phyloP scores from a whole-genome alignment of 2,888 invertebrate genomes.

The Hirtodrosophila cameraria region DNA sequence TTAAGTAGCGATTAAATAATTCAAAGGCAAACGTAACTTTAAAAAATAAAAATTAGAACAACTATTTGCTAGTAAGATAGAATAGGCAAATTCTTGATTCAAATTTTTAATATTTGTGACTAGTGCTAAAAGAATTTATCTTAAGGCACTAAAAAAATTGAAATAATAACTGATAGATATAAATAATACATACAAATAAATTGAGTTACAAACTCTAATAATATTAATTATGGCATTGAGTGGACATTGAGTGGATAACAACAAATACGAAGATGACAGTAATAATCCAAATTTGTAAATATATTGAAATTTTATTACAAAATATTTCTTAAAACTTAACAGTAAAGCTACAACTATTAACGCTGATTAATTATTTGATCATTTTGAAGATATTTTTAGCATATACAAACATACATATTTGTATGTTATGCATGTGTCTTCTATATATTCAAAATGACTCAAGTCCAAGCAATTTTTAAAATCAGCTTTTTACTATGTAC shows the following conservation, averaged over 20 bases:
- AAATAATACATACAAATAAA: conserved; percentile 32
- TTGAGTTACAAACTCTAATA: conserved; percentile 17
- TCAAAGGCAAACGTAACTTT: too few relatives aligned
- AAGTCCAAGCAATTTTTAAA: conserved; percentile 61
- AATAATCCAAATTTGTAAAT: conserved; percentile 57
- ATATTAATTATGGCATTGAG: conserved; percentile 39
- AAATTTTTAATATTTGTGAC: conserved; percentile 31
- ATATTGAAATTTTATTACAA: conserved; percentile 75
- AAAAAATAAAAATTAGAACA: too few relatives aligned
- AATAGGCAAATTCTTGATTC: conserved; percentile 9
- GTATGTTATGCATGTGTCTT: conserved; percentile 20
- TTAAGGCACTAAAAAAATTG: conserved; percentile 15
- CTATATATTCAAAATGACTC: conserved; percentile 52
- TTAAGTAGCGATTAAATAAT: too few relatives aligned
- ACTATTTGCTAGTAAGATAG: not conserved
- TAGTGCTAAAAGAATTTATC: conserved; percentile 6
- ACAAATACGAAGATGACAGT: conserved; percentile 14
- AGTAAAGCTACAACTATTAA: conserved; percentile 68
- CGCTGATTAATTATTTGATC: conserved; percentile 67
- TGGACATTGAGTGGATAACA: conserved; percentile 13
- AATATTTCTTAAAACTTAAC: conserved; percentile 76
- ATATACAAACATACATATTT: conserved; percentile 9
- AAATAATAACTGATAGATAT: conserved; percentile 27
- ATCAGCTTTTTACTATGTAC: conserved; percentile 56
- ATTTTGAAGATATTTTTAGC: conserved; percentile 52